phyloP scores from a whole-genome alignment of 2,113 vertebrate species.

The Spea multiplicata region DNA sequence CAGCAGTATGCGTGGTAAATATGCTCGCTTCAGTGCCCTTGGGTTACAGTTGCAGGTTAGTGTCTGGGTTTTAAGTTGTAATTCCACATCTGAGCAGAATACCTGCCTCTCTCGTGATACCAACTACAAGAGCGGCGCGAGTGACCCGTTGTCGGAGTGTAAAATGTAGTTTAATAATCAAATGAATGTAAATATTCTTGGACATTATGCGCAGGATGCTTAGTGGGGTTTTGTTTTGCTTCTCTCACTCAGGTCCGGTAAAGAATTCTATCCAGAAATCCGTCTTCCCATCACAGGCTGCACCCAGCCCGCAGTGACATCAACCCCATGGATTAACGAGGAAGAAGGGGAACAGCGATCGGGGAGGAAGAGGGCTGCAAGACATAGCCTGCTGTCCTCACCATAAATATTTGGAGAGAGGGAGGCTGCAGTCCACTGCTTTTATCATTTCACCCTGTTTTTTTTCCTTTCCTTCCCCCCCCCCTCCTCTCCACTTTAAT shows the following conservation, averaged over 20 bases:
- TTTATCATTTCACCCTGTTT: slow-evolving; percentile 22
- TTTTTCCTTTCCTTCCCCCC: slow-evolving; percentile 37
- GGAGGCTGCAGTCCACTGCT: slow-evolving; percentile 3
- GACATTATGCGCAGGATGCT: no score
- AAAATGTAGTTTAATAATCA: no score
- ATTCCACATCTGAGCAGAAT: background rate
- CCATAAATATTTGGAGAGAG: slow-evolving; percentile 25
- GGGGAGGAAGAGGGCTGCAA: slow-evolving; percentile 33
- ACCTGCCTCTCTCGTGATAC: background rate
- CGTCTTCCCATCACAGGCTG: slow-evolving; percentile 1
- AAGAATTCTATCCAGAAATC: slow-evolving; percentile 4
- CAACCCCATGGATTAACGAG: slow-evolving; percentile 28
- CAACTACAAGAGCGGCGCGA: background rate
- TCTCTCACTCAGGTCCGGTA: slow-evolving; percentile 9
- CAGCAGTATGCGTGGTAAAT: no score
- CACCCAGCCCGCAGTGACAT: slow-evolving; percentile 19
- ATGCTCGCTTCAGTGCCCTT: no score
- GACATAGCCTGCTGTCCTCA: slow-evolving; percentile 36
- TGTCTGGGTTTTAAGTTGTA: background rate
- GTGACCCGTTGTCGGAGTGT: background rate
- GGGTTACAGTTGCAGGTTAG: background rate
- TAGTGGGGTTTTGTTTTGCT: background rate
- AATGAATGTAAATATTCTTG: background rate
- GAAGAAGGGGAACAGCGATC: slow-evolving; percentile 25
- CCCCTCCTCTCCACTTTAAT: slow-evolving; percentile 32